Conservation (phyloP, 37 sponge, comb jelly and placozoan genomes). For the Halisarca cf. caerulea region DNA sequence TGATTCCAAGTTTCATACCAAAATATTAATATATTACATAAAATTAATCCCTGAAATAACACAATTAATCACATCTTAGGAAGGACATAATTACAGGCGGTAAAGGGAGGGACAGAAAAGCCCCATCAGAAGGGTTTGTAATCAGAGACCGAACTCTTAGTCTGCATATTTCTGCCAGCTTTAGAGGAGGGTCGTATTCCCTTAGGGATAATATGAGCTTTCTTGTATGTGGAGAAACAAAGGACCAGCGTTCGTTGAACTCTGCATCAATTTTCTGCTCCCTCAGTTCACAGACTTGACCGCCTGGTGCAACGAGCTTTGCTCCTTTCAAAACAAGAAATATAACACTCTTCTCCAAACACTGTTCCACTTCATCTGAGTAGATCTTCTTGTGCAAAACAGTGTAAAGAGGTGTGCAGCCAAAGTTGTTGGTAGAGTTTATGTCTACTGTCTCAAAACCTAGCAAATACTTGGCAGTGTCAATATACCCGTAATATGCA, state of each 20-base stretch:
- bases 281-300: slow-evolving; percentile 47
- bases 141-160: neutral
- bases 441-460: slow-evolving; percentile 1
- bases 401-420: slow-evolving; percentile 74
- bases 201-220: slow-evolving; percentile 57
- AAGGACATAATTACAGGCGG: neutral
- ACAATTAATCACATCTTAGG: slow-evolving; percentile 16
- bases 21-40: too few relatives aligned
- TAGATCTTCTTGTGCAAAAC: slow-evolving; percentile 51
- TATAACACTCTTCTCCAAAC: slow-evolving; percentile 57
- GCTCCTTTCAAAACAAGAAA: slow-evolving; percentile 48
- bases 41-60: too few relatives aligned
- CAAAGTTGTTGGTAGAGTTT: slow-evolving; percentile 51
- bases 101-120: neutral
- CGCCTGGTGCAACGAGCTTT: slow-evolving; percentile 44
- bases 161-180: slow-evolving; percentile 7
- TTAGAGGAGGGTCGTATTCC: slow-evolving; percentile 15
- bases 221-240: slow-evolving; percentile 61
- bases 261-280: slow-evolving; percentile 3
- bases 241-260: slow-evolving; percentile 55
- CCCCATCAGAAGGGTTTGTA: neutral
- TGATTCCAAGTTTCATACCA: too few relatives aligned
- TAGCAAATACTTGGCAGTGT: slow-evolving; percentile 39
- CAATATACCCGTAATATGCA: slow-evolving; percentile 55
- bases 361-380: slow-evolving; percentile 33